Conservation (phyloP, 2,888 invertebrate genomes). For the Cyrtodaria siliqua region DNA sequence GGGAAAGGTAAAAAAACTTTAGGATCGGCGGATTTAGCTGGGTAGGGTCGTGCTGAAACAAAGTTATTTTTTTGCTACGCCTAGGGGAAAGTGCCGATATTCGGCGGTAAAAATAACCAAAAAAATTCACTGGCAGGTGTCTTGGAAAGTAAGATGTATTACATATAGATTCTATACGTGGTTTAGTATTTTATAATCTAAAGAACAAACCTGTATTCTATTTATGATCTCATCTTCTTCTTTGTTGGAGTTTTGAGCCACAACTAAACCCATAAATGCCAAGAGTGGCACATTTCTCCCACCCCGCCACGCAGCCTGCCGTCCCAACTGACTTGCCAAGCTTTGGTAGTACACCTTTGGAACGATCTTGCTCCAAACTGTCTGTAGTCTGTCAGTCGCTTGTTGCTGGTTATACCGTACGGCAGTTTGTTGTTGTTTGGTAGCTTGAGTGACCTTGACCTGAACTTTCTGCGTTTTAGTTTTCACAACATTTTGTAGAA, state of each 20-base stretch:
- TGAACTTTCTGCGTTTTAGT: slow-evolving; percentile 42
- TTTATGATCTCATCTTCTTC: slow-evolving; percentile 49
- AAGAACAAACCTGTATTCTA: slow-evolving; percentile 59
- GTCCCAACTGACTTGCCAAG: slow-evolving; percentile 63
- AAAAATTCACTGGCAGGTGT: too few species aligned
- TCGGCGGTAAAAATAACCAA: too few species aligned
- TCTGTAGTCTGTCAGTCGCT: slow-evolving; percentile 3
- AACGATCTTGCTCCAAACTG: slow-evolving; percentile 36
- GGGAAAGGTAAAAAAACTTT: too few species aligned
- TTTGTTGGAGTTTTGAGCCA: slow-evolving; percentile 49
- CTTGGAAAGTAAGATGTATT: too few species aligned
- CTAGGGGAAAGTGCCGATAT: too few species aligned
- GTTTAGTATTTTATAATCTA: too few species aligned
- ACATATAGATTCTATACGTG: too few species aligned
- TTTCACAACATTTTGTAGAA: slow-evolving; percentile 49
- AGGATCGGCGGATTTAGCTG: too few species aligned
- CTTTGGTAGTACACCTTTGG: slow-evolving; percentile 56
- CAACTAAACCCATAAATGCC: slow-evolving; percentile 68
- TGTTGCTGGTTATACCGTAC: too few species aligned
- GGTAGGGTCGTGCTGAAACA: too few species aligned
- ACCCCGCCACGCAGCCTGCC: slow-evolving; percentile 65
- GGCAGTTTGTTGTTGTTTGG: neutral
- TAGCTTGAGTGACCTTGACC: slow-evolving; percentile 41
- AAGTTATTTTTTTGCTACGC: too few species aligned
- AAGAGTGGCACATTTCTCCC: slow-evolving; percentile 64